Conservation (phyloP, 2,888 invertebrate species). For the Parapristionchus giblindavisi region DNA sequence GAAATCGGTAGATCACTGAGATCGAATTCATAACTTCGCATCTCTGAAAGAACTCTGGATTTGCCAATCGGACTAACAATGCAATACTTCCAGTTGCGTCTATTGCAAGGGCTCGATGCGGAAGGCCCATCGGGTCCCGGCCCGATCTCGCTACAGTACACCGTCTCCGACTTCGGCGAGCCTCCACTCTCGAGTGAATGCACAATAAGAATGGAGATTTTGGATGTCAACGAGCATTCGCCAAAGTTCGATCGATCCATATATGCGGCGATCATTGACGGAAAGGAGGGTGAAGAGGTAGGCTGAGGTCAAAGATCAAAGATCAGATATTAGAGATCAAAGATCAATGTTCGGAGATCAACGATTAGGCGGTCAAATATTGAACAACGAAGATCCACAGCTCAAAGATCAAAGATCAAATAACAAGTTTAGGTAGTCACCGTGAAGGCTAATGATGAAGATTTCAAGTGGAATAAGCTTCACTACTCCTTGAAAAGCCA, state of each 20-base stretch:
- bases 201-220: neutral
- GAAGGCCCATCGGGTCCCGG: neutral
- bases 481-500: slow-evolving; percentile 27
- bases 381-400: too few species aligned
- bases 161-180: slow-evolving; percentile 21
- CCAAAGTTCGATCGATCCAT: slow-evolving; percentile 4
- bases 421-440: slow-evolving; percentile 8
- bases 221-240: slow-evolving; percentile 6
- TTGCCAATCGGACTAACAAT: neutral
- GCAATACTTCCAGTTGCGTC: neutral
- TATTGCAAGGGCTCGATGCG: neutral
- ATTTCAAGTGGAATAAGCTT: slow-evolving; percentile 17
- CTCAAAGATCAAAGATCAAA: too few species aligned
- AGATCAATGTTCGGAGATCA: neutral
- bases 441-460: slow-evolving; percentile 9
- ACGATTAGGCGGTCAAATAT: too few species aligned
- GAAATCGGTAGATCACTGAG: too few species aligned
- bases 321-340: neutral
- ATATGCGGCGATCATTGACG: neutral
- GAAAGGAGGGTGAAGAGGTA: slow-evolving; percentile 27
- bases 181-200: slow-evolving; percentile 1
- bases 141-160: slow-evolving; percentile 15
- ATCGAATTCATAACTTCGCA: too few species aligned
- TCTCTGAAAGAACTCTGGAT: too few species aligned
- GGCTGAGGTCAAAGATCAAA: neutral